These are phyloP conservation scores for Poeciliopsis prolifica DNA, from an alignment of 2,113 vertebrate species.

Conservation along the genomic window DNA sequence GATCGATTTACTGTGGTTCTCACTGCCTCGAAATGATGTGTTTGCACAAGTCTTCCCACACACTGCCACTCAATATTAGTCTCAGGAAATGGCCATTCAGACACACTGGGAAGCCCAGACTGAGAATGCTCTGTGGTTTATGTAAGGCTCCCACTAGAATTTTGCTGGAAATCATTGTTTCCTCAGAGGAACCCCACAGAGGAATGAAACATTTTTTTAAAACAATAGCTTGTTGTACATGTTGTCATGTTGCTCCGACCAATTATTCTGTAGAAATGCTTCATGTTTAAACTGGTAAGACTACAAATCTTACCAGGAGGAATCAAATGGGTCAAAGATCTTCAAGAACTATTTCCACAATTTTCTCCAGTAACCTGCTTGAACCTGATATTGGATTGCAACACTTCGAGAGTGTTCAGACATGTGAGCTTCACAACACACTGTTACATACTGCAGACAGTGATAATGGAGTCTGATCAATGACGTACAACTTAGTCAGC, in stretches of 20 bases:
- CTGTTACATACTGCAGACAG: background rate
- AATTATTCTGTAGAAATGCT: too few relatives aligned
- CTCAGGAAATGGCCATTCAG: slow-evolving; percentile 15
- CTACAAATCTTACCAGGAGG: background rate
- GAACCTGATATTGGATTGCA: background rate
- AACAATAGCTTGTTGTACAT: background rate
- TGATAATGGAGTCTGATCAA: background rate
- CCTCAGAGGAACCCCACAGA: background rate
- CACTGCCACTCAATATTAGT: slow-evolving; percentile 15
- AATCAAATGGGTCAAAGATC: background rate
- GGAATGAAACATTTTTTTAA: background rate
- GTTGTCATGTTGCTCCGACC: too few relatives aligned
- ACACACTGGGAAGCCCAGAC: slow-evolving; percentile 35
- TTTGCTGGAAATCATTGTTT: slow-evolving; percentile 7
- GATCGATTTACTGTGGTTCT: slow-evolving; percentile 11
- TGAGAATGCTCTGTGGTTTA: slow-evolving; percentile 3
- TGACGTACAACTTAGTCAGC: background rate
- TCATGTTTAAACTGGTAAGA: background rate
- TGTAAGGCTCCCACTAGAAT: slow-evolving; percentile 8
- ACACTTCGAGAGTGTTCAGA: background rate
- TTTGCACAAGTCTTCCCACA: slow-evolving; percentile 12
- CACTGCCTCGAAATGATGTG: slow-evolving; percentile 6
- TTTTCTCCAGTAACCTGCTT: background rate
- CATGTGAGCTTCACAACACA: background rate
- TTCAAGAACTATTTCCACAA: background rate